These are phyloP conservation scores for Drosophila suboccidentalis DNA, from an alignment of 2,888 invertebrate species.

Conservation along the genomic window DNA sequence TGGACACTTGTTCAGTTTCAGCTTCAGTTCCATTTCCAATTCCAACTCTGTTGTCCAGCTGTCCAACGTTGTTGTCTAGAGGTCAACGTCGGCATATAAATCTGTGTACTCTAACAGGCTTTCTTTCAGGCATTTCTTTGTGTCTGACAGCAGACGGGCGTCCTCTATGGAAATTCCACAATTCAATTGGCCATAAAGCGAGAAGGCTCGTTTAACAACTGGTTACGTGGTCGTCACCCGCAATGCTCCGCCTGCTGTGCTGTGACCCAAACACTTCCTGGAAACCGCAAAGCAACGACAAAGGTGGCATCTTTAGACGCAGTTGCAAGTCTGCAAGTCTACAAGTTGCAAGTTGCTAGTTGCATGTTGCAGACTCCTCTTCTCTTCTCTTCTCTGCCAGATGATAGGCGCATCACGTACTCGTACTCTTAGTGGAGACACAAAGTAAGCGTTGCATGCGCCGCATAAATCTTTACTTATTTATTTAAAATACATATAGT, in stretches of 20 bases:
- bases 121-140: slow-evolving; percentile 28
- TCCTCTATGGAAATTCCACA: slow-evolving; percentile 65
- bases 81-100: slow-evolving; percentile 67
- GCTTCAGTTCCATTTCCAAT: background rate
- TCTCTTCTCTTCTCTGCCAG: background rate
- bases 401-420: slow-evolving; percentile 50
- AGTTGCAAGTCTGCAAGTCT: slow-evolving; percentile 8
- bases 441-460: slow-evolving; percentile 61
- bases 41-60: slow-evolving; percentile 24
- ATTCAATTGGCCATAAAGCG: slow-evolving; percentile 72
- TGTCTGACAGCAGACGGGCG: slow-evolving; percentile 31
- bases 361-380: slow-evolving; percentile 13
- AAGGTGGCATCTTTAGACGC: slow-evolving; percentile 74
- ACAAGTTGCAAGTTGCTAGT: slow-evolving; percentile 5
- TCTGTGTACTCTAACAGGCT: slow-evolving; percentile 47
- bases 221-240: slow-evolving; percentile 68
- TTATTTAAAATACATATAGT: slow-evolving; percentile 65
- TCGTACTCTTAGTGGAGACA: slow-evolving; percentile 4
- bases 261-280: slow-evolving; percentile 73
- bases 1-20: background rate
- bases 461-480: slow-evolving; percentile 77
- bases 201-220: slow-evolving; percentile 80
- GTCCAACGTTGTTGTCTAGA: slow-evolving; percentile 34
- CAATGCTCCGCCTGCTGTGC: slow-evolving; percentile 30
- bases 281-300: slow-evolving; percentile 59